phyloP scores from a whole-genome alignment of 1,140 invertebrate genomes.

The Papilio machaon region DNA sequence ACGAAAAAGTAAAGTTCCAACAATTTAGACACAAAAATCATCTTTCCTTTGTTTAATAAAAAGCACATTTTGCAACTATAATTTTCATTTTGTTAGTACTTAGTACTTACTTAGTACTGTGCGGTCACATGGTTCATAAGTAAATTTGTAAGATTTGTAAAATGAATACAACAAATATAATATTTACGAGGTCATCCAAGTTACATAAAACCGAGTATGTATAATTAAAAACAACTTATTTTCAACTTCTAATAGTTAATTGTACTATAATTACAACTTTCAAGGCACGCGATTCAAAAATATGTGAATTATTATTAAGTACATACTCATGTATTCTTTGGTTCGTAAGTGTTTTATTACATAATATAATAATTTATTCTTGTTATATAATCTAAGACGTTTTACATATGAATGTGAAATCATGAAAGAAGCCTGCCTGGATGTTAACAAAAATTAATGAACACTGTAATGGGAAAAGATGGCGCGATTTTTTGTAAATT shows the following conservation, averaged over 20 bases:
- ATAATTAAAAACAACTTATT: background rate
- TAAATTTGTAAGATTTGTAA: background rate
- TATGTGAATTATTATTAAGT: background rate
- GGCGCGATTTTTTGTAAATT: conserved; percentile 42
- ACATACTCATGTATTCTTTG: too few relatives aligned
- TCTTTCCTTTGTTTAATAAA: background rate
- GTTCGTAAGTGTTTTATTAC: too few relatives aligned
- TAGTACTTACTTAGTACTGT: background rate
- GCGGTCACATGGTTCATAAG: background rate
- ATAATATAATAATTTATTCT: too few relatives aligned
- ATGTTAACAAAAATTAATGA: conserved; percentile 12
- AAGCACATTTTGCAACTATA: background rate
- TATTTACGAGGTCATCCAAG: background rate
- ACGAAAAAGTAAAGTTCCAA: background rate
- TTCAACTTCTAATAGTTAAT: background rate
- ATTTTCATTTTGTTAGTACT: too few relatives aligned
- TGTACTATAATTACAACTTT: background rate
- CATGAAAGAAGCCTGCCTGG: background rate
- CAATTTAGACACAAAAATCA: background rate
- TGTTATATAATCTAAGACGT: too few relatives aligned
- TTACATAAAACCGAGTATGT: background rate
- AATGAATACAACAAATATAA: background rate
- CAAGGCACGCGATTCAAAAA: background rate
- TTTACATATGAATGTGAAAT: too few relatives aligned
- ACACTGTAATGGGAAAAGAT: conserved; percentile 16